Conservation (phyloP, 1,140 invertebrate species). For the Prorops nasuta region DNA sequence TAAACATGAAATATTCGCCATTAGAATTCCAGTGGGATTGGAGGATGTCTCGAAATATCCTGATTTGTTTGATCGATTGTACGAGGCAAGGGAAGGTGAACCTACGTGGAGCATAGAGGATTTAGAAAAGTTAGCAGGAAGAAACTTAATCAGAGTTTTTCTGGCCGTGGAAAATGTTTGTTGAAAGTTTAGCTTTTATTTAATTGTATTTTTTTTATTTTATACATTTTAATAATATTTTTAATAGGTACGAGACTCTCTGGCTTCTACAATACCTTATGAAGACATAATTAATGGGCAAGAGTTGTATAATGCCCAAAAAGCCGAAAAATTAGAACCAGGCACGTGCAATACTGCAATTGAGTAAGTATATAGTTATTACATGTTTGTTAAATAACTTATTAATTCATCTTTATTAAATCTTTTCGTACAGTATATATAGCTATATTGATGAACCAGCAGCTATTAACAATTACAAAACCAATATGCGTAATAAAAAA, state of each 20-base stretch:
- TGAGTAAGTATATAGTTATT: conserved; percentile 29
- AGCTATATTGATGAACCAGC: no score
- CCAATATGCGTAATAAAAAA: no score
- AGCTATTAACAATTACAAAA: no score
- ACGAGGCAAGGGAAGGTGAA: conserved; percentile 42
- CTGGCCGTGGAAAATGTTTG: conserved; percentile 65
- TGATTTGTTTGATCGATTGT: conserved; percentile 62
- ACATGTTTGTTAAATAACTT: not conserved
- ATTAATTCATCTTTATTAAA: not conserved
- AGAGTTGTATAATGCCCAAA: conserved; percentile 30
- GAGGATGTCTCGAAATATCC: conserved; percentile 73
- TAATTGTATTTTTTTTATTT: not conserved
- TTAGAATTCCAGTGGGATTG: conserved; percentile 61
- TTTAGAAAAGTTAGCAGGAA: conserved; percentile 69
- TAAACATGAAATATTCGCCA: conserved; percentile 21
- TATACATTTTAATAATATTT: conserved; percentile 5
- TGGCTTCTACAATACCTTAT: conserved; percentile 17
- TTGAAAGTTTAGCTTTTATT: conserved; percentile 10
- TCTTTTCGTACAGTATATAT: not conserved
- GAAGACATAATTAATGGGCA: conserved; percentile 29
- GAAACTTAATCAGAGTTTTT: conserved; percentile 70
- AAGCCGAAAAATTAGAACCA: conserved; percentile 19
- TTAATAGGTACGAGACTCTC: conserved; percentile 30
- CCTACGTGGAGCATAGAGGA: conserved; percentile 65
- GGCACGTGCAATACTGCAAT: conserved; percentile 35